Evolutionary conservation across 2,797 vertebrate species (phyloP).

Genomic region (Alectoris magna): DNA sequence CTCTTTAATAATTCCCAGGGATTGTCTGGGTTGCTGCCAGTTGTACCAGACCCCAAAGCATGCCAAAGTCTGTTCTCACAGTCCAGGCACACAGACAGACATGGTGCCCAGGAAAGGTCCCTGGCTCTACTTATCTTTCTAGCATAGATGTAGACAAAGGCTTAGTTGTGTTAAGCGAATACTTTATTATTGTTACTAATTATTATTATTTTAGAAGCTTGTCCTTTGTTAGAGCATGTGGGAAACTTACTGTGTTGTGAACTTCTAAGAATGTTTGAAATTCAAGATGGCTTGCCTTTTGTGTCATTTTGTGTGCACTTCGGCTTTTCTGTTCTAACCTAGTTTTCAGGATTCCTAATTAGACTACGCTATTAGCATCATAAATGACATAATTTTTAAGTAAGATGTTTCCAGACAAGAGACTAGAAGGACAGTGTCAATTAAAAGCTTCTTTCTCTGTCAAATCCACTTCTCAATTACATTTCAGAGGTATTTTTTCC

Average conservation of each 20-base stretch:
- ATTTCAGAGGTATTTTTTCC: neutral
- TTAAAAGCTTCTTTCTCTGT: neutral
- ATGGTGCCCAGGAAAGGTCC: neutral
- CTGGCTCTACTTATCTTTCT: neutral
- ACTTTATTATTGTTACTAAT: neutral
- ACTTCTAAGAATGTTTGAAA: neutral
- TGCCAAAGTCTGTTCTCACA: neutral
- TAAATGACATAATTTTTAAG: neutral
- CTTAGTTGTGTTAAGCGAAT: neutral
- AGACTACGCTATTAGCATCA: neutral
- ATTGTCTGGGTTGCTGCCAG: neutral
- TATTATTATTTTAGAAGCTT: neutral
- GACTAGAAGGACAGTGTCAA: neutral
- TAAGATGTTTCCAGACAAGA: neutral
- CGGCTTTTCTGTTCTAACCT: neutral
- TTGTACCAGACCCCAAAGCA: neutral
- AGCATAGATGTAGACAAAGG: neutral
- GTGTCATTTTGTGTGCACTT: neutral
- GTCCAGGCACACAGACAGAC: neutral
- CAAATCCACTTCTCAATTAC: neutral
- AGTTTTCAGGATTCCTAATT: neutral
- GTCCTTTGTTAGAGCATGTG: neutral
- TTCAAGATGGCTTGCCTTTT: neutral
- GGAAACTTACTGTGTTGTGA: neutral
- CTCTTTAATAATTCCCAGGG: neutral